phyloP scores from a whole-genome alignment of 2,888 invertebrate genomes.

The Suillia variegata region DNA sequence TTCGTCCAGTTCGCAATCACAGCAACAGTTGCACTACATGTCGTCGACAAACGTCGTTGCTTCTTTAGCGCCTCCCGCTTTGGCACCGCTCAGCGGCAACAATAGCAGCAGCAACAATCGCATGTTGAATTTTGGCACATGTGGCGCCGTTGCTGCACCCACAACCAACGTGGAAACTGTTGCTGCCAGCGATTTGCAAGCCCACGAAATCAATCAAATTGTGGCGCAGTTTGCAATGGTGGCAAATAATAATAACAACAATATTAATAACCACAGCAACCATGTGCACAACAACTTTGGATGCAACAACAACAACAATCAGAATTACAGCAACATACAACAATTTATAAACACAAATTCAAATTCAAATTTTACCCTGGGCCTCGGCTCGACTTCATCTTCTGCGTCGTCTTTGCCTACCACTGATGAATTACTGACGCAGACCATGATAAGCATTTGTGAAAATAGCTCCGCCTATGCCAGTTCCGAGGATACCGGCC shows the following conservation, averaged over 20 bases:
- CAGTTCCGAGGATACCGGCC: slow-evolving; percentile 68
- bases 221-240: slow-evolving; percentile 42
- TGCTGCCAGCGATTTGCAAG: slow-evolving; percentile 37
- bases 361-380: slow-evolving; percentile 41
- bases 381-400: slow-evolving; percentile 30
- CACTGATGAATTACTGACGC: slow-evolving; percentile 50
- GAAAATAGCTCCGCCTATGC: slow-evolving; percentile 70
- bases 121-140: slow-evolving; percentile 33
- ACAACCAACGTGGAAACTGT: neutral
- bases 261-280: slow-evolving; percentile 24
- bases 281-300: slow-evolving; percentile 32
- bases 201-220: slow-evolving; percentile 49
- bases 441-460: slow-evolving; percentile 61
- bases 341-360: slow-evolving; percentile 38
- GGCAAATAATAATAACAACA: slow-evolving; percentile 33
- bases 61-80: slow-evolving; percentile 37
- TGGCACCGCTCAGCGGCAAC: slow-evolving; percentile 43
- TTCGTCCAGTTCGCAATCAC: slow-evolving; percentile 43
- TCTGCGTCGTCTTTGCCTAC: slow-evolving; percentile 37
- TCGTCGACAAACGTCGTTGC: slow-evolving; percentile 32
- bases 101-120: slow-evolving; percentile 22
- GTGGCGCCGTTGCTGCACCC: too few relatives aligned
- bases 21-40: slow-evolving; percentile 16
- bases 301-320: slow-evolving; percentile 28
- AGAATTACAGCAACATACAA: slow-evolving; percentile 39